Conservation (phyloP, 1,140 invertebrate genomes). For the Brachionus sp. region DNA sequence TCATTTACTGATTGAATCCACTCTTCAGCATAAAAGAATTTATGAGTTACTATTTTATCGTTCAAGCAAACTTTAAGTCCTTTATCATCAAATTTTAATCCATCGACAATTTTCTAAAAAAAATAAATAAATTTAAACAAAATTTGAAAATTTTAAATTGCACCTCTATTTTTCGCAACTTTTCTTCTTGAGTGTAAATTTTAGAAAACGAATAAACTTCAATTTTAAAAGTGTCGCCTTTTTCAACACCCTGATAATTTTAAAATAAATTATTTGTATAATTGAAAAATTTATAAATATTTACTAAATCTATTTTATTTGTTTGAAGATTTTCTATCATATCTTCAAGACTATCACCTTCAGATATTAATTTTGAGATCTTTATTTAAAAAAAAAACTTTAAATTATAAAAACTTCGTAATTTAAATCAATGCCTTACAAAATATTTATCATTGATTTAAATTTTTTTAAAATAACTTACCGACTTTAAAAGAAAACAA, state of each 20-base stretch:
- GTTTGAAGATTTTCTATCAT: not conserved
- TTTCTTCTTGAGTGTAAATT: constrained; percentile 41
- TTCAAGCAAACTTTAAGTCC: constrained; percentile 26
- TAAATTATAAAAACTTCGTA: not conserved
- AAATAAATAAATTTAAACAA: not conserved
- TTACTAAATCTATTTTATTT: not conserved
- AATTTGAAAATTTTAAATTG: not conserved
- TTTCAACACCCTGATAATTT: not conserved
- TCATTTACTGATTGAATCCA: constrained; percentile 10
- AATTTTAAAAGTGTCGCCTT: constrained; percentile 30
- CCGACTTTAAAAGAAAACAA: constrained; percentile 23
- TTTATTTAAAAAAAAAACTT: not conserved
- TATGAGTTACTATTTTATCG: constrained; percentile 28
- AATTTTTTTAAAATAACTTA: not conserved
- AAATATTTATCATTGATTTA: not conserved
- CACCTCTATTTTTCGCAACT: constrained; percentile 23
- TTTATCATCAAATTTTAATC: not conserved
- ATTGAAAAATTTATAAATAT: not conserved
- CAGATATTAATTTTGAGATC: constrained; percentile 9
- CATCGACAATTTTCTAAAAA: constrained; percentile 40
- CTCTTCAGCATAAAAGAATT: constrained; percentile 40
- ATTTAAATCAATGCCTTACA: not conserved
- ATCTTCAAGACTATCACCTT: not conserved
- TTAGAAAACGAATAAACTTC: constrained; percentile 28
- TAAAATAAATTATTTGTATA: not conserved